Base-by-base conservation (phyloP, 2,113 vertebrate species). In the Strigops habroptila region DNA sequence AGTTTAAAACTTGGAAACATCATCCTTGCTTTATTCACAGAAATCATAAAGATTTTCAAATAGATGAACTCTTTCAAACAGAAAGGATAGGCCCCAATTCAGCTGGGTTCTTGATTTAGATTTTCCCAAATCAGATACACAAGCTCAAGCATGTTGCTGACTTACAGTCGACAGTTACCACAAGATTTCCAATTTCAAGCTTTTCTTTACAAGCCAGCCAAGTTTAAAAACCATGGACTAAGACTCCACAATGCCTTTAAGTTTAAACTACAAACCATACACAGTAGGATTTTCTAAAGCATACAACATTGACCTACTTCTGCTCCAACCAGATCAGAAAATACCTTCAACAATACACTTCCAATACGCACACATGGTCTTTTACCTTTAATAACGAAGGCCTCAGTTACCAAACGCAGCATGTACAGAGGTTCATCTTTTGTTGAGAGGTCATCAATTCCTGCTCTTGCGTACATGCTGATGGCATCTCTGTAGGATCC, bases 341-440 rank as follows among this genome's bases (percentile, higher is more conserved):
- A 48, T 0, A 77, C 12, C 59, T 87, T 70, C 55, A 60, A 14
- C 5, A 39, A 51, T 22, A 14, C 10, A 74, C 16, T 67, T 70
- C 59, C 75, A 53, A 53, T 16, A 69, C 12, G 33, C 13, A 17
- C 11, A 37, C 6, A 8, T 1, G 9, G 21, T 53, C 23, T 24
- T 69, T 96, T 98, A 99, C 99, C 99, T 99, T 99, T 99, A 94
- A 99, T 99, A 90, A 99, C 98, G 1, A 99, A 99, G 7, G 99
- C 99, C 97, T 99, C 99, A 0, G 99, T 97, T 93, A 99, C 95
- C 95, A 99, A 97, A n/a, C 99, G 98, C 91, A 99, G 98, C 95
- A 98, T 94, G 82, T 99, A 99, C 76, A 98, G 95, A 3, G 99
- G 99, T 92, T 99, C 98, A 77, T 98, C 98, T 22, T 99, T 98